phyloP scores from a whole-genome alignment of 2,888 invertebrate species.

The Chrysodeixis includens region DNA sequence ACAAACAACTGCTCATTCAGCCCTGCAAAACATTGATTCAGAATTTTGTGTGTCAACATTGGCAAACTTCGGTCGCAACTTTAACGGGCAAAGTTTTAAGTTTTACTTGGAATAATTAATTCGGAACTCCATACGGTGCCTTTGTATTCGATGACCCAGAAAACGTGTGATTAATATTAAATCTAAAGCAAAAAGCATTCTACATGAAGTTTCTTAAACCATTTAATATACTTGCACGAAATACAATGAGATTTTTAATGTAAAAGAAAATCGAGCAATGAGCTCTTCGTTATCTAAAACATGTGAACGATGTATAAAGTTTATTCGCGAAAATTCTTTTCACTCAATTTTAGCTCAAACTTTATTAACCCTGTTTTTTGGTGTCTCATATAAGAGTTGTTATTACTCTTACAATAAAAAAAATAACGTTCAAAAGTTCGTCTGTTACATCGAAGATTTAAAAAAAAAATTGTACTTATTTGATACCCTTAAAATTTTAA shows the following conservation, averaged over 20 bases:
- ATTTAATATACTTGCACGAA: no score
- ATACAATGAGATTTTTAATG: no score
- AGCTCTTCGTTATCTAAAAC: no score
- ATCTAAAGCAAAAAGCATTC: background rate
- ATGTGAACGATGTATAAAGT: background rate
- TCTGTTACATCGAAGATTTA: no score
- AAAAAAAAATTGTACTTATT: no score
- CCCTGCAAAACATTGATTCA: constrained; percentile 48
- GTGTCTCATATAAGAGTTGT: no score
- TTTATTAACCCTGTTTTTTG: constrained; percentile 7
- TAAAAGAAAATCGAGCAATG: no score
- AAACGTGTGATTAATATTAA: background rate
- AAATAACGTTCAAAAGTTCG: no score
- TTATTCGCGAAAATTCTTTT: background rate
- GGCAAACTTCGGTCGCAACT: constrained; percentile 42
- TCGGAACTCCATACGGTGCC: constrained; percentile 17
- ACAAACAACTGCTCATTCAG: constrained; percentile 40
- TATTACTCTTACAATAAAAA: no score
- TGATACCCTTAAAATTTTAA: no score
- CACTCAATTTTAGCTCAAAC: background rate
- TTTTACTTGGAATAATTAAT: constrained; percentile 47
- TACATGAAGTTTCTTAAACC: no score
- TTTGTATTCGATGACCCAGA: constrained; percentile 1
- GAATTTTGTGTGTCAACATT: constrained; percentile 47
- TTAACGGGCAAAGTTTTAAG: constrained; percentile 32